These are phyloP conservation scores for Oasisia sp. DNA, from an alignment of 2,888 invertebrate genomes.

Conservation along the genomic window DNA sequence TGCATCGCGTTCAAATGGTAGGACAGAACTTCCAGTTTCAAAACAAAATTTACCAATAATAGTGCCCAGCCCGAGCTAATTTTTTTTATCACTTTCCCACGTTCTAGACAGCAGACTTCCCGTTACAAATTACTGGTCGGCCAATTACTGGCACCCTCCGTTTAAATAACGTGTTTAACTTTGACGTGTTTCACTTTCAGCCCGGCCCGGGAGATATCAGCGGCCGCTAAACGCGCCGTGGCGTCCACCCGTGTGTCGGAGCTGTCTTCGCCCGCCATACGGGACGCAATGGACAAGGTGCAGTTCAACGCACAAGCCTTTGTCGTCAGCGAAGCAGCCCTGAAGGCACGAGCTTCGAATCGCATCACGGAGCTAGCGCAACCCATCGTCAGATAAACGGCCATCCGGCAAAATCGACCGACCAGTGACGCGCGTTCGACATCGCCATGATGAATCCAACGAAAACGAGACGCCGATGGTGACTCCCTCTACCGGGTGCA, in stretches of 20 bases:
- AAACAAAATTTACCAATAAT: no score
- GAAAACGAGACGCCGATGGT: neutral
- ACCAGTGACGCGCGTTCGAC: neutral
- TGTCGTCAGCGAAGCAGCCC: constrained; percentile 46
- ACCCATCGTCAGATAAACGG: constrained; percentile 56
- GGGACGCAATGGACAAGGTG: constrained; percentile 60
- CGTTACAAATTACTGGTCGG: no score
- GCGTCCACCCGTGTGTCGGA: constrained; percentile 45
- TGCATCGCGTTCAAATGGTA: no score
- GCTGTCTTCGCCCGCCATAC: constrained; percentile 52
- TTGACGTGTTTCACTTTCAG: neutral
- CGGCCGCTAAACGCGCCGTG: constrained; percentile 43
- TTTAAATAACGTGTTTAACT: neutral
- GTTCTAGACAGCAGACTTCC: no score
- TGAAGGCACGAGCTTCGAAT: constrained; percentile 43
- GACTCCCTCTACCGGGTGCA: neutral
- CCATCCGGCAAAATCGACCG: constrained; percentile 31
- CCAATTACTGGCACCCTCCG: no score
- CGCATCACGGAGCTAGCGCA: constrained; percentile 46
- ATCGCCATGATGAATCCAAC: neutral
- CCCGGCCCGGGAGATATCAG: constrained; percentile 14
- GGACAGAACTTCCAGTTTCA: no score
- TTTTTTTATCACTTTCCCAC: no score
- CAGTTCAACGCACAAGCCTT: constrained; percentile 62
- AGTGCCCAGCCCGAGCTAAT: no score